A percentile compares a stretch with the other conserved stretches of the same genome.
Conservation (phyloP, 2,888 invertebrate genomes). For the Altica lythri region DNA sequence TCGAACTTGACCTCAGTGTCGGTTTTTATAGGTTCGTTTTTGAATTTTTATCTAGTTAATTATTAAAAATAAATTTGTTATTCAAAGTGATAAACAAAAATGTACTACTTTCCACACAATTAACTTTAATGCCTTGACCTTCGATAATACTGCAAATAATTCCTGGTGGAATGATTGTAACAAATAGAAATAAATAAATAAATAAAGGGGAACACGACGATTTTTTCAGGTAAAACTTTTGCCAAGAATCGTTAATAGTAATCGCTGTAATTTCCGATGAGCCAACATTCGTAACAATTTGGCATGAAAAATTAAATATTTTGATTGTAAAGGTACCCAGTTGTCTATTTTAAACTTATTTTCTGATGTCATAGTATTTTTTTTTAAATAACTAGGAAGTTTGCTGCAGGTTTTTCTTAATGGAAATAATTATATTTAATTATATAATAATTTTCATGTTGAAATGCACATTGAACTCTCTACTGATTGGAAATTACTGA, state of each 20-base stretch:
- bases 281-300: slow-evolving; percentile 5
- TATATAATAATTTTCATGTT: not conserved
- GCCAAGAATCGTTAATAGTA: slow-evolving; percentile 6
- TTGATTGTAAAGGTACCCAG: slow-evolving; percentile 1
- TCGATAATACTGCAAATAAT: slow-evolving; percentile 13
- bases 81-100: slow-evolving; percentile 2
- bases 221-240: not conserved
- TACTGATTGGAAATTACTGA: too few relatives aligned
- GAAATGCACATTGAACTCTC: too few relatives aligned
- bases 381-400: not conserved
- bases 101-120: not conserved
- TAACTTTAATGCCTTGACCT: slow-evolving; percentile 13
- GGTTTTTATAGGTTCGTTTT: too few relatives aligned
- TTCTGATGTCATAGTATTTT: slow-evolving; percentile 6
- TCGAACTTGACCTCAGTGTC: too few relatives aligned
- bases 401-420: not conserved
- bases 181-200: not conserved
- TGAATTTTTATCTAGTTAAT: too few relatives aligned
- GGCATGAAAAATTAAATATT: slow-evolving; percentile 12
- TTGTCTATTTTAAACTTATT: slow-evolving; percentile 1
- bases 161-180: slow-evolving; percentile 4
- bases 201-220: not conserved
- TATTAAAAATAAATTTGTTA: not conserved
- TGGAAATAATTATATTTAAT: not conserved
- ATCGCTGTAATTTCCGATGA: slow-evolving; percentile 7